These are phyloP conservation scores for Gila robusta DNA, from an alignment of 2,797 vertebrate genomes.

Conservation along the genomic window DNA sequence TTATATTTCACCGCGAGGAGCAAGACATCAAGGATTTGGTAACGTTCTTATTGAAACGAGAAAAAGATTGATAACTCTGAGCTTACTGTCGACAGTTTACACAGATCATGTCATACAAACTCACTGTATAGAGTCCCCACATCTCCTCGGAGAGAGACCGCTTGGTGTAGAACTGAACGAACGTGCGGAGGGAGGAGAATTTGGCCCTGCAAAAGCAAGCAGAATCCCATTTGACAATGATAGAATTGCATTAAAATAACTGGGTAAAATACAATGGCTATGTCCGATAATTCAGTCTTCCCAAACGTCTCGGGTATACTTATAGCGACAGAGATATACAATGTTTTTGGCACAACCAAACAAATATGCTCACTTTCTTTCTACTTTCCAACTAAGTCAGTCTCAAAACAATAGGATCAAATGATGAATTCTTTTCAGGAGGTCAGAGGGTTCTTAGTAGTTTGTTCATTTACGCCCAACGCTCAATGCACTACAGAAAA, in stretches of 20 bases:
- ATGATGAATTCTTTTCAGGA: slow-evolving; percentile 44
- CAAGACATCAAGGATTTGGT: slow-evolving; percentile 10
- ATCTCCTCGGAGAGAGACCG: slow-evolving; percentile 47
- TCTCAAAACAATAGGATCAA: slow-evolving; percentile 50
- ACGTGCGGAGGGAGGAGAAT: slow-evolving; percentile 30
- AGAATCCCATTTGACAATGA: slow-evolving; percentile 51
- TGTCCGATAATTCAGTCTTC: slow-evolving; percentile 45
- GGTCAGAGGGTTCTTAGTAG: slow-evolving; percentile 51
- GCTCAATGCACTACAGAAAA: slow-evolving; percentile 53
- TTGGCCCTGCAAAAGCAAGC: slow-evolving; percentile 46
- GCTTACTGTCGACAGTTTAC: slow-evolving; percentile 44
- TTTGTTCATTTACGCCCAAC: slow-evolving; percentile 49
- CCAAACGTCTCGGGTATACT: slow-evolving; percentile 44
- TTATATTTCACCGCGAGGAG: slow-evolving; percentile 15
- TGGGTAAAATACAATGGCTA: slow-evolving; percentile 47
- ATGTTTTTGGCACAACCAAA: slow-evolving; percentile 50
- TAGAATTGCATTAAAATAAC: slow-evolving; percentile 56
- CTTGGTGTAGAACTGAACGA: background rate
- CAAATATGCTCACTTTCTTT: slow-evolving; percentile 32
- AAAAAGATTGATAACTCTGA: slow-evolving; percentile 39
- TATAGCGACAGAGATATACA: slow-evolving; percentile 49
- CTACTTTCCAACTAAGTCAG: slow-evolving; percentile 50
- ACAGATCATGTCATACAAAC: slow-evolving; percentile 55
- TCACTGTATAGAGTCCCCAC: slow-evolving; percentile 38
- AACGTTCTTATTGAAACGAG: slow-evolving; percentile 31